phyloP scores from a whole-genome alignment of 2,888 invertebrate species.

The Phengaris alcon region DNA sequence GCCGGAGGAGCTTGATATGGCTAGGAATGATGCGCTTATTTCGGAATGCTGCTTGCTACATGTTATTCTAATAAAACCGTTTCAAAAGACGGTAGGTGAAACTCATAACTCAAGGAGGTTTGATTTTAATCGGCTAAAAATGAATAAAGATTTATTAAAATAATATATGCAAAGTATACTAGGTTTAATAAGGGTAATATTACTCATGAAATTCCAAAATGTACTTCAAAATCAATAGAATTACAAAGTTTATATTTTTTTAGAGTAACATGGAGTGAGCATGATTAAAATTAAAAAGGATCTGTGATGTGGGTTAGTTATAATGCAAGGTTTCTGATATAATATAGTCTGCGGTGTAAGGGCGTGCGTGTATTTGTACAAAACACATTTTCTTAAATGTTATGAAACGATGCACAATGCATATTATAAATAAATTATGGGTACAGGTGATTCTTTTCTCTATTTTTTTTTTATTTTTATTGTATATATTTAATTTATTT shows the following conservation, averaged over 20 bases:
- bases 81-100: not conserved
- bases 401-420: not conserved
- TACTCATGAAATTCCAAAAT: not conserved
- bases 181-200: not conserved
- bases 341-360: slow-evolving; percentile 28
- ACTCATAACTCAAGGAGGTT: not conserved
- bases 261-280: slow-evolving; percentile 16
- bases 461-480: too few relatives aligned
- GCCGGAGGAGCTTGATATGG: slow-evolving; percentile 42
- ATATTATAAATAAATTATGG: not conserved
- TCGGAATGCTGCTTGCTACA: slow-evolving; percentile 32
- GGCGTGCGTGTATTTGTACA: slow-evolving; percentile 14
- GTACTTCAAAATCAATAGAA: not conserved
- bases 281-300: slow-evolving; percentile 44
- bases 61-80: slow-evolving; percentile 6
- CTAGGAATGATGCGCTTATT: slow-evolving; percentile 64
- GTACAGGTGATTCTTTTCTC: too few relatives aligned
- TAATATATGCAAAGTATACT: too few relatives aligned
- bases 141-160: too few relatives aligned
- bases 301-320: slow-evolving; percentile 63
- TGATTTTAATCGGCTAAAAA: not conserved
- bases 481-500: too few relatives aligned
- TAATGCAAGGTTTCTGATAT: slow-evolving; percentile 31
- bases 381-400: not conserved
- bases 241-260: not conserved